These are phyloP conservation scores for Ladona fulva DNA, from an alignment of 1,140 invertebrate genomes.

Conservation along the genomic window DNA sequence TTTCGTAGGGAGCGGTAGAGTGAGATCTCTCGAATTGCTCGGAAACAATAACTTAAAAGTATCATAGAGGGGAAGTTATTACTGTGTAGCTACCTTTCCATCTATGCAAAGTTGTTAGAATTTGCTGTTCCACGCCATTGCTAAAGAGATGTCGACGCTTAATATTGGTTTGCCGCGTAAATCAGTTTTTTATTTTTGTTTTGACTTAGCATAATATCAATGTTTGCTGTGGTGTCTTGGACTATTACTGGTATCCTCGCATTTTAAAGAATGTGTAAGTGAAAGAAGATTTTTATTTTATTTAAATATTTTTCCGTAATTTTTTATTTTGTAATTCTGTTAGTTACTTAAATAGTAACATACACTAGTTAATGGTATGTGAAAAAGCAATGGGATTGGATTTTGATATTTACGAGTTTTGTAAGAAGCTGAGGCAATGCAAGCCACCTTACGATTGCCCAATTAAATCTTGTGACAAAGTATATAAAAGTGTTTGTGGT, in stretches of 20 bases:
- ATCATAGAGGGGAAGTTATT: neutral
- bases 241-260: neutral
- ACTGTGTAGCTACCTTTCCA: neutral
- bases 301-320: neutral
- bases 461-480: conserved; percentile 68
- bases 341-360: neutral
- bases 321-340: neutral
- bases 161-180: neutral
- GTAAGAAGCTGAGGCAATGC: conserved; percentile 65
- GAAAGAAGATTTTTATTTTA: neutral
- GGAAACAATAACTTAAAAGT: neutral
- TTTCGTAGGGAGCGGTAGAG: neutral
- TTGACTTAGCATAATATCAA: conserved; percentile 3
- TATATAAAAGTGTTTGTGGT: conserved; percentile 76
- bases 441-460: conserved; percentile 79
- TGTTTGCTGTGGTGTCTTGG: conserved; percentile 2
- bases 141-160: neutral
- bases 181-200: neutral
- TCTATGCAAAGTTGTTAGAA: neutral
- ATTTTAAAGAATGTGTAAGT: neutral
- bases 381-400: conserved; percentile 56
- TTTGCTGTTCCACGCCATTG: neutral
- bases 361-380: neutral
- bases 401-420: conserved; percentile 77
- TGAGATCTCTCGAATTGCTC: neutral